Evolutionary conservation across 2,888 invertebrate genomes (phyloP), one percentile per base, ranked within the genome.

Genomic region (Orthosia incerta): DNA sequence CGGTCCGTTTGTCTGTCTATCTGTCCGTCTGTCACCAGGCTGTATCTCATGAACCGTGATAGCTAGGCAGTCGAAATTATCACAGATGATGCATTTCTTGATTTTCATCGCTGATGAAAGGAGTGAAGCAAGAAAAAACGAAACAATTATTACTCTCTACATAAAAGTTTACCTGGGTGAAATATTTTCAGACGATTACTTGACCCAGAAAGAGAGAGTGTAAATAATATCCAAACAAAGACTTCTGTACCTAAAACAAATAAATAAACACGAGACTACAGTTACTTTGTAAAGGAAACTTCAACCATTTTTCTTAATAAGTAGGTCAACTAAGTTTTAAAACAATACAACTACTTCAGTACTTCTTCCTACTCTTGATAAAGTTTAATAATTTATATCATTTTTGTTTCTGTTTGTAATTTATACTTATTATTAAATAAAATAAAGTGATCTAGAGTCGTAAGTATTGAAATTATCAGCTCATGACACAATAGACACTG

Each of bases 281-380:
- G 16, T 63, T 26, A 53, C 39, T 48, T 57, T 39, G 13, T 20
- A 59, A 11, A 20, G 26, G 39, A 53, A 64, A 71, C 76, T 65
- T 65, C 2, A 39, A 61, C 65, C 51, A 76, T 71, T 61, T 60
- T 56, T 61, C 71, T 50, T 62, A 65, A 46, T 46, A 61, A 76
- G 15, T 18, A 39, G 13, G n/a, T 59, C n/a, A 57, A 70, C 31
- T 12, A 53, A 69, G 69, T 75, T 76, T 69, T 71, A 53, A 56
- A 59, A 75, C 70, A 76, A 76, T 70, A 70, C 48, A 56, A 75
- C 62, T 70, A 59, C 70, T 75, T 57, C 39, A 53, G n/a, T n/a
- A 51, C 13, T 74, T 56, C n/a, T 55, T 68, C 3, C 31, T 46
- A n/a, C 5, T 72, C 55, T 73, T 70, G 62, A 53, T 62, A 69